Evolutionary conservation across 1,140 invertebrate species (phyloP).

Genomic region (Brachionus rotundiformis): DNA sequence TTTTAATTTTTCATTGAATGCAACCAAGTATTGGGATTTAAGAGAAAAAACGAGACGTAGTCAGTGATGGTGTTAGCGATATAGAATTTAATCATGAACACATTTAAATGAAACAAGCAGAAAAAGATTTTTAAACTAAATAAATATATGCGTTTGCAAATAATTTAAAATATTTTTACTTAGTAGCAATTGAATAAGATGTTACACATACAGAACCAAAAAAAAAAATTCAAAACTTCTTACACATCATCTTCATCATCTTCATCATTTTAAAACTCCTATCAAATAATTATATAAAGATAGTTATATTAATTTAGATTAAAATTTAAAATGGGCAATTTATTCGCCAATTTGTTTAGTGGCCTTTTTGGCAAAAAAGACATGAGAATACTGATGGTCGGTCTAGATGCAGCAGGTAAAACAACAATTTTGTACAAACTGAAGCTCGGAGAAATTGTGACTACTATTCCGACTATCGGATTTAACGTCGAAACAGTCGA

Average conservation of each 20-base stretch:
- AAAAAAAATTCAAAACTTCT: slow-evolving; percentile 13
- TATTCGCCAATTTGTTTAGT: slow-evolving; percentile 50
- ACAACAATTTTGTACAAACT: slow-evolving; percentile 96
- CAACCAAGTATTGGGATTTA: neutral
- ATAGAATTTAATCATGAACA: slow-evolving; percentile 29
- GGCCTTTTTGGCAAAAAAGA: slow-evolving; percentile 87
- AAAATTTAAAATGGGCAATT: slow-evolving; percentile 46
- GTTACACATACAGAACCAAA: neutral
- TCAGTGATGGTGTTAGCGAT: neutral
- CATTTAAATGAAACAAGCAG: neutral
- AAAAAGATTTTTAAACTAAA: neutral
- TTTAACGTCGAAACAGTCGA: slow-evolving; percentile 68
- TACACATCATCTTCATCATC: slow-evolving; percentile 49
- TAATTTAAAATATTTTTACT: slow-evolving; percentile 14
- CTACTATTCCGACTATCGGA: slow-evolving; percentile 95
- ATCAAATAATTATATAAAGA: neutral
- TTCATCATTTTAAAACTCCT: slow-evolving; percentile 12
- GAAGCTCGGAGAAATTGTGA: slow-evolving; percentile 94
- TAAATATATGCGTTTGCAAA: slow-evolving; percentile 5
- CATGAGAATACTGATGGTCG: slow-evolving; percentile 98
- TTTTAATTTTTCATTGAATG: slow-evolving; percentile 9
- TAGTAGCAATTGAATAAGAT: neutral
- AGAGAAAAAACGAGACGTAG: neutral
- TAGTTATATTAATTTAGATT: slow-evolving; percentile 17
- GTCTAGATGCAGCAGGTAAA: slow-evolving; percentile 93